Conservation (phyloP, 2,888 invertebrate genomes). For the Drosophila ochracea region DNA sequence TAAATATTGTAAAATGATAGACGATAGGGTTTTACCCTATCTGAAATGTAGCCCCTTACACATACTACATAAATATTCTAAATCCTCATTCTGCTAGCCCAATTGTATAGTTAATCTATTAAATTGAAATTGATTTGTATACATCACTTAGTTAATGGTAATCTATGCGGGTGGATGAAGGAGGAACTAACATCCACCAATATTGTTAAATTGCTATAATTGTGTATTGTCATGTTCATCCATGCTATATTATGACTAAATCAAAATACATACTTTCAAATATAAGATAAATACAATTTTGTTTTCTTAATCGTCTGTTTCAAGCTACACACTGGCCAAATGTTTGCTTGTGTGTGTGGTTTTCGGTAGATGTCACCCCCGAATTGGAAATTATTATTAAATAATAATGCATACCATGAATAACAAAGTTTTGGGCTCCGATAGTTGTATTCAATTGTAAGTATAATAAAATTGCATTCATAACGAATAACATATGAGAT, state of each 20-base stretch:
- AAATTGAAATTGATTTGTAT: conserved; percentile 55
- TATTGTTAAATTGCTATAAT: conserved; percentile 63
- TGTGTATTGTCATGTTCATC: conserved; percentile 50
- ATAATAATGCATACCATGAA: neutral
- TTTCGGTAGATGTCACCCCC: neutral
- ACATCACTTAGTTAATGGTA: conserved; percentile 50
- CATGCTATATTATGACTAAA: conserved; percentile 65
- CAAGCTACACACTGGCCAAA: neutral
- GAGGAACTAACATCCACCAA: conserved; percentile 30
- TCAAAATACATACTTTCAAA: conserved; percentile 71
- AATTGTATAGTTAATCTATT: conserved; percentile 65
- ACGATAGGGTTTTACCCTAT: conserved; percentile 34
- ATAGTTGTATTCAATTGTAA: neutral
- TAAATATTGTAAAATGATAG: conserved; percentile 71
- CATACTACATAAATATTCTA: conserved; percentile 17
- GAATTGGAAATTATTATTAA: neutral
- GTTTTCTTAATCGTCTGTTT: neutral
- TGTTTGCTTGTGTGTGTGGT: neutral
- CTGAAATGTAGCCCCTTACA: conserved; percentile 18
- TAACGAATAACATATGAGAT: too few species aligned
- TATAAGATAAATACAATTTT: conserved; percentile 49
- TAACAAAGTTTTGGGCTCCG: neutral
- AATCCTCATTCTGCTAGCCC: conserved; percentile 49
- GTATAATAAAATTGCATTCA: too few species aligned
- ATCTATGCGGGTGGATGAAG: conserved; percentile 31